These are phyloP conservation scores for Actinia equina DNA, from an alignment of 64 coral and sea anemone species.

Conservation along the genomic window DNA sequence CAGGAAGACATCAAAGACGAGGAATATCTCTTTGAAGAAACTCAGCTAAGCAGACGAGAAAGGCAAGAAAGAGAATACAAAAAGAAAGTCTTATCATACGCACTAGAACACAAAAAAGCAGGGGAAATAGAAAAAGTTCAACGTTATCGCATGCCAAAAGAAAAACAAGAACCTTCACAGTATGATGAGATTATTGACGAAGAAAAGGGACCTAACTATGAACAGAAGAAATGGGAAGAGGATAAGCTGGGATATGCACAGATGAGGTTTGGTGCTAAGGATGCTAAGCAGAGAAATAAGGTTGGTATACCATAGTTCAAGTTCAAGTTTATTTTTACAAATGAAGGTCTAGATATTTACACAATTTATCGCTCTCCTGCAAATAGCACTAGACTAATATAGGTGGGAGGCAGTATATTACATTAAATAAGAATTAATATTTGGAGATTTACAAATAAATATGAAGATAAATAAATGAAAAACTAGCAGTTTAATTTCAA, in stretches of 20 bases:
- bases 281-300: constrained; percentile 95
- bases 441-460: too few relatives aligned
- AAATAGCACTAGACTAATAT: too few relatives aligned
- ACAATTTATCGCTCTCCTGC: too few relatives aligned
- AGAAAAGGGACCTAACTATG: constrained; percentile 94
- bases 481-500: too few relatives aligned
- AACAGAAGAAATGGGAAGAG: constrained; percentile 99
- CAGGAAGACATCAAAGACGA: constrained; percentile 90
- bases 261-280: constrained; percentile 95
- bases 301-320: constrained; percentile 43
- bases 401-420: too few relatives aligned
- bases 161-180: constrained; percentile 82
- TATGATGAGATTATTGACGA: constrained; percentile 89
- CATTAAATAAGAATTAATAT: too few relatives aligned
- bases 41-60: constrained; percentile 58
- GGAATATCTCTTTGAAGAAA: constrained; percentile 91
- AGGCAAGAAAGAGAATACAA: constrained; percentile 86
- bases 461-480: too few relatives aligned
- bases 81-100: constrained; percentile 79
- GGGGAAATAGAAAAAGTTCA: constrained; percentile 89
- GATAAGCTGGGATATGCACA: constrained; percentile 90
- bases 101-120: constrained; percentile 79
- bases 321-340: too few relatives aligned
- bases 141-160: constrained; percentile 89
- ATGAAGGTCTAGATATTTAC: too few relatives aligned